Base-by-base conservation (phyloP, 2,888 invertebrate species). In the Zaprionus bogoriensis region DNA sequence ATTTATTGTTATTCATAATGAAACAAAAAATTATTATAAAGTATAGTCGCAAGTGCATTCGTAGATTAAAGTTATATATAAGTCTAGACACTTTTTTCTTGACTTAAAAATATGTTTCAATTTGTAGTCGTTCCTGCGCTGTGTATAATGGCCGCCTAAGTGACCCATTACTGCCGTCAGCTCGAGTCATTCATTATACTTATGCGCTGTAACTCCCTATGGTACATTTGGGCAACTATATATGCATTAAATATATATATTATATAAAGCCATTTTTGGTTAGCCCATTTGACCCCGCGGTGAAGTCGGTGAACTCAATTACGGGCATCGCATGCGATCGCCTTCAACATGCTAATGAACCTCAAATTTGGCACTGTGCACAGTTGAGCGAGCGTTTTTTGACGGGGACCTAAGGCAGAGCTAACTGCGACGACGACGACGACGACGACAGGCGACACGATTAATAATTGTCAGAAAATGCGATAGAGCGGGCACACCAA, bases 401-500 rank as follows among this genome's bases (percentile, higher is more conserved):
- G 75, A 63, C 30, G 30, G 50, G 44, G 23, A 27, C 51, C 62
- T 46, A 36, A 36, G 32, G 32, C 7, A 36, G 17, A 36, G 32
- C 32, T 36, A 14, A 36, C 32, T 36, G 32, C 32, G 32, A 36
- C 14, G n/a, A n/a, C n/a, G n/a, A n/a, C n/a, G n/a, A n/a, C n/a
- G n/a, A n/a, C n/a, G 73, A 70, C 59, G 69, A 65, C 81, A 80
- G 62, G 27, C 68, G 65, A 73, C 85, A 80, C 65, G 70, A 87
- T 82, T 87, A 87, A 82, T 82, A 87, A 82, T 79, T 87, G 86
- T 82, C 81, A 70, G 63, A 73, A 59, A 63, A 62, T 67, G 65
- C 61, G 32, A 17, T 7, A 7, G 22, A 36, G 39, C 22, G 23
- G 30, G 20, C 20, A 19, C 30, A 22, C 3, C 47, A 14, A 4